These are phyloP conservation scores for Torymus tubicola DNA, from an alignment of 2,888 invertebrate species.

Conservation along the genomic window DNA sequence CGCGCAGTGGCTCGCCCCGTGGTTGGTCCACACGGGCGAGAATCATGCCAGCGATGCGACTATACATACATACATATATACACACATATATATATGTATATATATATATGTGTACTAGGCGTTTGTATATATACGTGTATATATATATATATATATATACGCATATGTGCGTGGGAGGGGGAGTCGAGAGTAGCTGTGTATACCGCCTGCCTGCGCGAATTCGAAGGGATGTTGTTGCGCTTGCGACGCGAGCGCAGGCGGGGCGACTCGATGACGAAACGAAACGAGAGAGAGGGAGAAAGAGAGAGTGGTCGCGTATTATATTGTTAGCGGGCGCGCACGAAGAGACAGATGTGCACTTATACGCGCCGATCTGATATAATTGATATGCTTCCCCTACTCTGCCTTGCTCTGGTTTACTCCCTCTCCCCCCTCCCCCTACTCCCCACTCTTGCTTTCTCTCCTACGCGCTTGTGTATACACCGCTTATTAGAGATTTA, in stretches of 20 bases:
- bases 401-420: not conserved
- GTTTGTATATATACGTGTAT: too few relatives aligned
- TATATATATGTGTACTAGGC: too few relatives aligned
- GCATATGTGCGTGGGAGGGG: not conserved
- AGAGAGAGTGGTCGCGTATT: slow-evolving; percentile 30
- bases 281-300: slow-evolving; percentile 41
- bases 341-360: slow-evolving; percentile 59
- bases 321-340: slow-evolving; percentile 42
- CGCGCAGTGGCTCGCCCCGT: slow-evolving; percentile 31
- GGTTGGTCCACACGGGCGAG: slow-evolving; percentile 55
- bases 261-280: slow-evolving; percentile 53
- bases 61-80: not conserved
- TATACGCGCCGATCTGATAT: slow-evolving; percentile 58
- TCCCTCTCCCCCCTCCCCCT: not conserved
- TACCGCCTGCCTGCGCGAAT: slow-evolving; percentile 39
- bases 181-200: not conserved
- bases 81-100: too few relatives aligned
- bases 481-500: slow-evolving; percentile 52
- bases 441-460: not conserved
- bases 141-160: too few relatives aligned
- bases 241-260: slow-evolving; percentile 5
- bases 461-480: not conserved
- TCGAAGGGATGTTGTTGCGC: slow-evolving; percentile 55
- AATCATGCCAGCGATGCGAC: slow-evolving; percentile 23
- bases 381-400: slow-evolving; percentile 53